Percentiles rank a stretch among this genome's conserved stretches.
phyloP scores from a whole-genome alignment of 2,797 vertebrate species.

The Gymnocypris eckloni region DNA sequence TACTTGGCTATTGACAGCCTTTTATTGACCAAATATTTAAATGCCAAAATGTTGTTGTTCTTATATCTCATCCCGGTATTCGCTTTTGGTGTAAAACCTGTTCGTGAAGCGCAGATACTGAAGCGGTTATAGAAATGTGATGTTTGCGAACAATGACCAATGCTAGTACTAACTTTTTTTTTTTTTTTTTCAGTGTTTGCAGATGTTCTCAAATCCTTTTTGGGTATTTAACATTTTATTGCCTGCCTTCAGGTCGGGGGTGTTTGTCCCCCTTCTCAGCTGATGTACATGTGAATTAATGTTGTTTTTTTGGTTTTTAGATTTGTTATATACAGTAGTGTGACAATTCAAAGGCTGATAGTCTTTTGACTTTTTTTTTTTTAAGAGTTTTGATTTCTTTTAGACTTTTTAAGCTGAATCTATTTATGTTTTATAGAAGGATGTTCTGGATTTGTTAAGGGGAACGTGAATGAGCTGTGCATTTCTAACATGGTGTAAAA shows the following conservation, averaged over 20 bases:
- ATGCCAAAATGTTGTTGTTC: slow-evolving; percentile 73
- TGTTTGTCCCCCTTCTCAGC: slow-evolving; percentile 71
- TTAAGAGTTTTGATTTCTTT: slow-evolving; percentile 77
- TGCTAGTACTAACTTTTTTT: slow-evolving; percentile 70
- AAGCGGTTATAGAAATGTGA: slow-evolving; percentile 19
- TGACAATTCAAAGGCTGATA: slow-evolving; percentile 75
- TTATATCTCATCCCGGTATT: slow-evolving; percentile 50
- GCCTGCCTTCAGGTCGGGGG: slow-evolving; percentile 79
- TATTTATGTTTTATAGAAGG: slow-evolving; percentile 80
- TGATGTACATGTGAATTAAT: slow-evolving; percentile 78
- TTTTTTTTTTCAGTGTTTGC: slow-evolving; percentile 58
- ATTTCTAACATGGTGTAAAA: slow-evolving; percentile 56
- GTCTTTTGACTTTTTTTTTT: slow-evolving; percentile 73
- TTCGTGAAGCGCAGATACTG: slow-evolving; percentile 1
- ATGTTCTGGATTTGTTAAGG: slow-evolving; percentile 70
- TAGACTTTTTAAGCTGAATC: slow-evolving; percentile 70
- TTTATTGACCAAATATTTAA: slow-evolving; percentile 82
- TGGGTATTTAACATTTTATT: slow-evolving; percentile 72
- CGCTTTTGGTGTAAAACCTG: slow-evolving; percentile 33
- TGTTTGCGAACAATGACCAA: slow-evolving; percentile 66
- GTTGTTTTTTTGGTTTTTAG: slow-evolving; percentile 63
- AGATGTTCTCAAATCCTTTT: slow-evolving; percentile 43
- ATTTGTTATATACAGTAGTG: slow-evolving; percentile 76
- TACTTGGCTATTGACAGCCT: slow-evolving; percentile 70
- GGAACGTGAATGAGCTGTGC: slow-evolving; percentile 69